A percentile compares a stretch with the other conserved stretches of the same genome.
These are phyloP conservation scores for Rhabdornis inornatus DNA, from an alignment of 2,113 vertebrate genomes.

Conservation along the genomic window DNA sequence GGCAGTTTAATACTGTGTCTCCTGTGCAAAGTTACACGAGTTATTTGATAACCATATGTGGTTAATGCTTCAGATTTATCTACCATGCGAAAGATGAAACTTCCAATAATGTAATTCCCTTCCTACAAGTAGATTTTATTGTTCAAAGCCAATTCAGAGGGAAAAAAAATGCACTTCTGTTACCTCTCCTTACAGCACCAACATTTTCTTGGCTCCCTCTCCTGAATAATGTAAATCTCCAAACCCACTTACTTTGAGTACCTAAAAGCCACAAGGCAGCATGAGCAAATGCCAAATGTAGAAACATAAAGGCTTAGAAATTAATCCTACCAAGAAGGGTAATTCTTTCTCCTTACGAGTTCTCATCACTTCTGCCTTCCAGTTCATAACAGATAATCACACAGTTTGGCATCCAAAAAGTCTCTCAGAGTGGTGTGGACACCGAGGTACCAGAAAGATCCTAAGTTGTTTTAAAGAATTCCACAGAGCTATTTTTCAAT, in stretches of 20 bases:
- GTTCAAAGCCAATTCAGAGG: not conserved
- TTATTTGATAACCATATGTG: not conserved
- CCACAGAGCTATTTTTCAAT: not conserved
- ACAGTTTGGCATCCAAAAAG: not conserved
- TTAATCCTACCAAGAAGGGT: not conserved
- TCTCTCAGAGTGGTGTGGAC: not conserved
- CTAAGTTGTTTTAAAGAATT: not conserved
- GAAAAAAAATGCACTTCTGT: not conserved
- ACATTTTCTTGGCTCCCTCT: not conserved
- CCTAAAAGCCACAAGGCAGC: not conserved
- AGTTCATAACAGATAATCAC: not conserved
- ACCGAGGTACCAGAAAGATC: not conserved
- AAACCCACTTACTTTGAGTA: not conserved
- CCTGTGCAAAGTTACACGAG: not conserved
- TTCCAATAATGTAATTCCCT: not conserved
- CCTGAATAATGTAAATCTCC: not conserved
- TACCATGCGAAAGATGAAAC: not conserved
- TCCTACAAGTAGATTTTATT: not conserved
- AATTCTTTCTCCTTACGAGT: not conserved
- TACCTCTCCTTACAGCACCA: not conserved
- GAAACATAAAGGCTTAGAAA: not conserved
- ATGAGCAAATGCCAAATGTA: not conserved
- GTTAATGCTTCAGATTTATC: not conserved
- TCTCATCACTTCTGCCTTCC: not conserved
- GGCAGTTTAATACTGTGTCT: not conserved